A percentile compares a stretch with the other conserved stretches of the same genome.
phyloP scores from a whole-genome alignment of 2,113 vertebrate species.

The Rousettus leschenaultii region DNA sequence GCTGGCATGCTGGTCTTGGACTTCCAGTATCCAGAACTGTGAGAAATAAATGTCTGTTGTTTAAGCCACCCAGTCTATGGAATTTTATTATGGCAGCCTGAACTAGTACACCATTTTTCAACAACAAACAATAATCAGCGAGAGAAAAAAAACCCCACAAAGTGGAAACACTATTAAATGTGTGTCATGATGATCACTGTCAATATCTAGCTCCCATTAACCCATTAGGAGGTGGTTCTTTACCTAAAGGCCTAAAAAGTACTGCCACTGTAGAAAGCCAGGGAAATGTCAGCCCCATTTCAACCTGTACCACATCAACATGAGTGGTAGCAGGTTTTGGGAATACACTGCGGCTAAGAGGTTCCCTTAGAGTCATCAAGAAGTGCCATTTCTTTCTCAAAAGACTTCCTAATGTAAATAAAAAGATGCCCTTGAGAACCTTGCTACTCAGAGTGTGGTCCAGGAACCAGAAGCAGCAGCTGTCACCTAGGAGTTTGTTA shows the following conservation, averaged over 20 bases:
- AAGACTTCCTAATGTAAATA: neutral
- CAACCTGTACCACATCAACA: too few relatives aligned
- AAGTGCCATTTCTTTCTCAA: neutral
- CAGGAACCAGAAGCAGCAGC: neutral
- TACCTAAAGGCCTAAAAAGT: neutral
- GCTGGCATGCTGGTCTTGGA: neutral
- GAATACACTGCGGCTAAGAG: neutral
- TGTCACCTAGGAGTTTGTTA: neutral
- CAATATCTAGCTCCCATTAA: neutral
- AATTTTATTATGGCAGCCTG: neutral
- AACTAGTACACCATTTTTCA: neutral
- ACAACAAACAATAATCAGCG: neutral
- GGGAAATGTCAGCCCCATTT: neutral
- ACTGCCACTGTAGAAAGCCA: neutral
- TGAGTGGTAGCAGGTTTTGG: neutral
- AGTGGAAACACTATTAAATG: neutral
- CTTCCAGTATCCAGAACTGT: neutral
- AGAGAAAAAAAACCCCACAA: neutral
- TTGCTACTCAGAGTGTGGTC: neutral
- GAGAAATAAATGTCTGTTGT: neutral
- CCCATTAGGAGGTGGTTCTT: neutral
- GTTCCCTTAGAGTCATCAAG: neutral
- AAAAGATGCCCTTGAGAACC: neutral
- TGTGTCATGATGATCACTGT: neutral
- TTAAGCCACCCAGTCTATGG: neutral